Percentiles rank a stretch among this genome's conserved stretches.
Conservation (phyloP, 30 jellyfish, hydroid and myxozoan genomes). For the Turritopsis rubra region DNA sequence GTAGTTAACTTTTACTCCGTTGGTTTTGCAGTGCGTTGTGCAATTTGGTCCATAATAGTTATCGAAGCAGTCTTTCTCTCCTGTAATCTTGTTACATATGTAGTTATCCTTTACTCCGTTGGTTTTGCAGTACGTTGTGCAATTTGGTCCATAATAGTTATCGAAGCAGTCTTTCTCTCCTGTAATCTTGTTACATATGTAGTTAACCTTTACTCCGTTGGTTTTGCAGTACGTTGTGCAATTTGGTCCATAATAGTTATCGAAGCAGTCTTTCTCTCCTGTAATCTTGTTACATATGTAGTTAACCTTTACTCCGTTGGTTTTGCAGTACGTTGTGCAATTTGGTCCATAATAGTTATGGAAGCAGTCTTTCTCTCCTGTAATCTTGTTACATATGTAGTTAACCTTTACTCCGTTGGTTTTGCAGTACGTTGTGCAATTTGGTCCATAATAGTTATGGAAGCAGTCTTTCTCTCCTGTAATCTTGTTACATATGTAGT, state of each 20-base stretch:
- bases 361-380: background rate
- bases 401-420: background rate
- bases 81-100: background rate
- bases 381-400: background rate
- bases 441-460: background rate
- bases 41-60: background rate
- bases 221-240: background rate
- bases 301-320: background rate
- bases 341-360: background rate
- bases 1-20: background rate
- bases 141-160: background rate
- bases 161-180: background rate
- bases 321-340: background rate
- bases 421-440: background rate
- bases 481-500: background rate
- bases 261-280: background rate
- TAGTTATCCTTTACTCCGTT: background rate
- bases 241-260: background rate
- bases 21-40: background rate
- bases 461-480: background rate
- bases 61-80: background rate
- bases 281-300: background rate
- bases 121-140: background rate
- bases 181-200: background rate
- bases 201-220: background rate